Base-by-base conservation (phyloP, 2,888 invertebrate species). In the Cremastinae sp. region DNA sequence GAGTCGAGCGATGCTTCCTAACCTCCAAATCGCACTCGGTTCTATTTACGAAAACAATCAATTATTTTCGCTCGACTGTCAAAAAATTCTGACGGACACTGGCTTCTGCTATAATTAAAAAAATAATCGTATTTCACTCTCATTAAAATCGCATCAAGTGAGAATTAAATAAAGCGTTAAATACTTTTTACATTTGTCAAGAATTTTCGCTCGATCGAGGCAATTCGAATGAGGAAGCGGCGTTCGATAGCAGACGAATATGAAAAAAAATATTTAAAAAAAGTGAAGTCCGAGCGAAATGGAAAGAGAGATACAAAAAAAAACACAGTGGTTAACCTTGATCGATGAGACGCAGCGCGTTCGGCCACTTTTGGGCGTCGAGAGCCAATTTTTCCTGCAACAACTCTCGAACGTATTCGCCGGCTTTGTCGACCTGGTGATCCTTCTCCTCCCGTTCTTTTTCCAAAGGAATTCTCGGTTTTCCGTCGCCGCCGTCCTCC, bases 371-470 rank as follows among this genome's bases (percentile, higher is more conserved):
- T 54, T 86, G 84, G 2, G 83, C 76, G 59, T 92, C 91, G 80
- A 92, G 91, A 82, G 92, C 94, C 80, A 95, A 90, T 88, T 94
- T 94, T 85, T 95, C 95, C 58, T 93, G 92, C 75, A 96, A 87
- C 72, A 96, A 91, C 86, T 95, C 95, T 18, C 93, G 91, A 86
- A 96, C 93, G 86, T 96, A 96, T 90, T 96, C 95, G 68, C 92
- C 94, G 87, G 94, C 94, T 90, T 95, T 95, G 87, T 94, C 94
- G 80, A 93, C 92, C 74, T 93, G 90, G 85, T 92, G 92, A 58
- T 91, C 90, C 81, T 90, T 90, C 16, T 92, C 92, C 68, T 92
- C 92, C 87, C 92, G 91, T 22, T 89, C 90, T 91, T 91, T 92
- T 75, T 83, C 84, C 78, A 81, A 80, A 66, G 78, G 80, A 73